phyloP scores from a whole-genome alignment of 23 tunicate species.

The Clavelina lepadiformis region DNA sequence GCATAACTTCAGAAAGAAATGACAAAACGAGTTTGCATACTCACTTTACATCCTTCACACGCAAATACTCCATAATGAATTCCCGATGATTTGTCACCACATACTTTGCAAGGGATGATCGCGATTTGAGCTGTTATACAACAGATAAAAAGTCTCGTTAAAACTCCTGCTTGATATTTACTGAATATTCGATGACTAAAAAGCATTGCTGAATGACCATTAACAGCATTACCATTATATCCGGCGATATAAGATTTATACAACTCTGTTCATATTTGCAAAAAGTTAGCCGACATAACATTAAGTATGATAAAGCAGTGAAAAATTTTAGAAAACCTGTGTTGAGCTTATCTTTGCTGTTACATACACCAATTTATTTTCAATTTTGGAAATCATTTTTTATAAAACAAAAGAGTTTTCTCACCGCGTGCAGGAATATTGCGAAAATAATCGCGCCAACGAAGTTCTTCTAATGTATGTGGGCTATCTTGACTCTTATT shows the following conservation, averaged over 20 bases:
- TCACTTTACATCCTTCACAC: conserved; percentile 87
- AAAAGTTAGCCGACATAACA: neutral
- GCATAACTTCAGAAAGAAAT: neutral
- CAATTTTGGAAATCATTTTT: no score
- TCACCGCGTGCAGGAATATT: conserved; percentile 68
- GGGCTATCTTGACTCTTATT: conserved; percentile 1
- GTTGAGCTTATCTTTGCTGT: no score
- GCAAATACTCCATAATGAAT: conserved; percentile 82
- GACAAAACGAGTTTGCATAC: no score
- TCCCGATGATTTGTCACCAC: conserved; percentile 89
- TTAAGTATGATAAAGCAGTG: no score
- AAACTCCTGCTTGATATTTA: neutral
- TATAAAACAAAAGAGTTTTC: no score
- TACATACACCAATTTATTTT: no score
- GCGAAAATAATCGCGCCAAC: conserved; percentile 54
- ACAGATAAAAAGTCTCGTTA: neutral
- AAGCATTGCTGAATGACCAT: no score
- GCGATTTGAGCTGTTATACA: conserved; percentile 81
- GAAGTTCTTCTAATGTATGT: conserved; percentile 40
- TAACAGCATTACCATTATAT: no score
- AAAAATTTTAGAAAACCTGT: no score
- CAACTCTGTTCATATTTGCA: no score
- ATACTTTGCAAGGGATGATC: conserved; percentile 85
- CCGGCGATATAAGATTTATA: no score
- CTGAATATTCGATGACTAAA: neutral